A percentile compares a stretch with the other conserved stretches of the same genome.
Conservation (phyloP, 2,797 vertebrate species). For the Melanotaenia pygmaea region DNA sequence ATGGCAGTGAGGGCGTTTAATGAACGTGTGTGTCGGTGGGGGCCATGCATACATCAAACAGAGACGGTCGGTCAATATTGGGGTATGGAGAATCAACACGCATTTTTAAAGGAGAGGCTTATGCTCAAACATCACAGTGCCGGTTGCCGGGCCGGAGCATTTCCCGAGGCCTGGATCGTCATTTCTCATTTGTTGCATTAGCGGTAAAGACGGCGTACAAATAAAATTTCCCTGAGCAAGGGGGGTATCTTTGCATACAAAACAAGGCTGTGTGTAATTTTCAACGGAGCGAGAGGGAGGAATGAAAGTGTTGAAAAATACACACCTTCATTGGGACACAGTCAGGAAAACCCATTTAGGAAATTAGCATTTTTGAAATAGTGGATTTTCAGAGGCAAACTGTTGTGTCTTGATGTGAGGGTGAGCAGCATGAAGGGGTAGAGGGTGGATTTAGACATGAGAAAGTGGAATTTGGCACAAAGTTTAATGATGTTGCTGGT, state of each 20-base stretch:
- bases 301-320: conserved; percentile 50
- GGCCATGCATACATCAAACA: conserved; percentile 94
- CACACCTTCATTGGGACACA: conserved; percentile 62
- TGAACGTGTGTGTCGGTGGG: conserved; percentile 60
- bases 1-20: conserved; percentile 63
- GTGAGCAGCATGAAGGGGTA: neutral
- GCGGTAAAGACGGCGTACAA: conserved; percentile 63
- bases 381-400: conserved; percentile 29
- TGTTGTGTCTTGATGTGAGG: neutral
- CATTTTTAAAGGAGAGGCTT: conserved; percentile 90
- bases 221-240: conserved; percentile 73
- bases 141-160: conserved; percentile 56
- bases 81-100: conserved; percentile 92
- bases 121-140: conserved; percentile 83
- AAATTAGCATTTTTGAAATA: conserved; percentile 62
- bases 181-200: conserved; percentile 83
- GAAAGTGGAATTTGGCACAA: neutral
- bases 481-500: neutral
- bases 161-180: conserved; percentile 75
- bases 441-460: neutral
- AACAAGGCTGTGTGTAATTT: conserved; percentile 71
- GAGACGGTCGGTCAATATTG: conserved; percentile 94
- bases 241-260: conserved; percentile 71
- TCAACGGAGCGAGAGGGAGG: conserved; percentile 32
- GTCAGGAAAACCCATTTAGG: conserved; percentile 54